Base-by-base conservation (phyloP, 2,888 invertebrate genomes). In the Epistrophe grossulariae region DNA sequence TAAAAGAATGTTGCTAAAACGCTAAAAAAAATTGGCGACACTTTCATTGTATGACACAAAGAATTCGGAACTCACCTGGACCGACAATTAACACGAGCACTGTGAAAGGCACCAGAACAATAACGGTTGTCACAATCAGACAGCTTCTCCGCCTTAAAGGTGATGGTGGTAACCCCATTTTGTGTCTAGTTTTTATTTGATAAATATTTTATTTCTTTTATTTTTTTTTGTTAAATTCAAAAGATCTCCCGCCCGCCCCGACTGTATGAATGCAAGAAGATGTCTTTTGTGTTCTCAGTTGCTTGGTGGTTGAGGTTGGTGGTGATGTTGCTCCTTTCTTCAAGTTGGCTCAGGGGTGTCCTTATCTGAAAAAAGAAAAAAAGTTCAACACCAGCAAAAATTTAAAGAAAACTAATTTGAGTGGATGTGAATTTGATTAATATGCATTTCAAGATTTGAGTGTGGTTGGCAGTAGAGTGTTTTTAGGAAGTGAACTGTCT, bases 51-150 rank as follows among this genome's bases (percentile, higher is more conserved):
- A 52, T 45, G 38, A 60, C 35, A 40, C 0, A 57, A 35, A 62
- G 24, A 43, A 43, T 50, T 17, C n/a, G 28, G 31, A 50, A 80
- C 84, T 88, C 64, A 84, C 88, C 88, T 88, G 88, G 88, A 84
- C 88, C 88, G 70, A 88, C 88, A 78, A 88, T 88, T 80, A 88
- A 84, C 79, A 88, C 88, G 57, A 88, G 79, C 84, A 84, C 88
- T 88, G 88, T 88, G 84, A 88, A 88, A 84, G 88, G 88, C 84
- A 88, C 84, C 88, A 88, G 79, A 73, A 88, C 88, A 84, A 88
- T 88, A 73, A 88, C 88, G 59, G 80, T 84, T 80, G 88, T 88
- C 88, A 88, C 88, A 77, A 88, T 88, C 84, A 88, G 88, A 80
- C 88, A 88, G 79, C 52, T 88, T 73, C 88, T 88, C 78, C 88